Evolutionary conservation across 2,797 vertebrate species (phyloP).

Genomic region (Rhinichthys osculus): DNA sequence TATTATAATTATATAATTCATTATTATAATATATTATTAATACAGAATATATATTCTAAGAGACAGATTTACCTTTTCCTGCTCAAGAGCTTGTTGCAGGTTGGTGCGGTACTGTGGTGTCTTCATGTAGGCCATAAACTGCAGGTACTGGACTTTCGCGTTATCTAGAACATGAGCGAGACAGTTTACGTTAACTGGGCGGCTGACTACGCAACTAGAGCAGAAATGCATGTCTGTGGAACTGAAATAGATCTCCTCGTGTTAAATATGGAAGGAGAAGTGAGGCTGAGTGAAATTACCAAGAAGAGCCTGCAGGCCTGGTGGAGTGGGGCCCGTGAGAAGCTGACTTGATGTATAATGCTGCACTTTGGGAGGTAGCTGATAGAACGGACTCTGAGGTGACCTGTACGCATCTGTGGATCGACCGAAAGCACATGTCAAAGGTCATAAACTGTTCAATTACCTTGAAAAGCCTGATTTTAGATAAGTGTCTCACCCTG

Average conservation of each 20-base stretch:
- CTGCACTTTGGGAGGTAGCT: conserved; percentile 98
- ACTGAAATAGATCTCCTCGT: background rate
- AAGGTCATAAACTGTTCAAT: background rate
- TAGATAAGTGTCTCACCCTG: conserved; percentile 83
- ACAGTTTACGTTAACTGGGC: background rate
- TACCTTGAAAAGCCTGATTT: background rate
- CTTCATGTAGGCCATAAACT: conserved; percentile 96
- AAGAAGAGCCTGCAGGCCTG: conserved; percentile 94
- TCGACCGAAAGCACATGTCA: background rate
- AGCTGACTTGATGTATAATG: conserved; percentile 91
- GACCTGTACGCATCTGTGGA: conserved; percentile 89
- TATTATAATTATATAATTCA: too few species aligned
- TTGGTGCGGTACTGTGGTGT: conserved; percentile 94
- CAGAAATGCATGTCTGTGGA: background rate
- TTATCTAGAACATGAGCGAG: conserved; percentile 81
- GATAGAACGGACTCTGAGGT: conserved; percentile 94
- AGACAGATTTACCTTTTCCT: conserved; percentile 87
- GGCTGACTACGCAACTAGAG: background rate
- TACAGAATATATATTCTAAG: too few species aligned
- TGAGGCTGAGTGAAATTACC: conserved; percentile 77
- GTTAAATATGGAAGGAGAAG: background rate
- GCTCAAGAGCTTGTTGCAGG: conserved; percentile 92
- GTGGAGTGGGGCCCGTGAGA: conserved; percentile 88
- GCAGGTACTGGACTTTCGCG: conserved; percentile 95
- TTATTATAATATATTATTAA: too few species aligned